These are phyloP conservation scores for Sympetrum striolatum DNA, from an alignment of 2,888 invertebrate species.

Conservation along the genomic window DNA sequence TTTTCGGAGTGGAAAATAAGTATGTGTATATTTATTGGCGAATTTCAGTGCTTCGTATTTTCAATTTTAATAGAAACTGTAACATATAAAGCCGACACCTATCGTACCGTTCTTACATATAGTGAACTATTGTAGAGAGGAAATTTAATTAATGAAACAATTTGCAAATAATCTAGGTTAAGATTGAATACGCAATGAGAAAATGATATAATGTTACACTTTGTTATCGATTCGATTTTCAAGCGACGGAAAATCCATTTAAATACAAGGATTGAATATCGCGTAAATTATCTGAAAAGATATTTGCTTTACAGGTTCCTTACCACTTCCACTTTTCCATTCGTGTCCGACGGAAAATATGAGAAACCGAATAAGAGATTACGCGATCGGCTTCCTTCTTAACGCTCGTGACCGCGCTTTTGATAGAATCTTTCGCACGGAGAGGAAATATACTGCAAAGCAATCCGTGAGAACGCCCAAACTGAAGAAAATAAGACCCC, in stretches of 20 bases:
- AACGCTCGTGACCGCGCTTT: background rate
- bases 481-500: background rate
- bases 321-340: background rate
- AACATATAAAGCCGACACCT: no score
- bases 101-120: no score
- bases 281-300: background rate
- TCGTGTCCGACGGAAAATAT: background rate
- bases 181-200: no score
- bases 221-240: no score
- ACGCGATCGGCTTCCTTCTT: background rate
- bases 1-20: no score
- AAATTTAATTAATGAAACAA: no score
- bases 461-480: background rate
- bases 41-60: no score
- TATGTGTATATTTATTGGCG: no score
- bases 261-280: background rate
- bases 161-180: no score
- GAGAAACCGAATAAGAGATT: background rate
- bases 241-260: background rate
- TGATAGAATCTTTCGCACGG: background rate
- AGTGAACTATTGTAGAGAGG: no score
- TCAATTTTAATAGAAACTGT: no score
- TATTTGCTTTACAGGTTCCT: background rate
- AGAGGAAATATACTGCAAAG: background rate
- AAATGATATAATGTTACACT: no score